Evolutionary conservation across 1,140 invertebrate genomes (phyloP).

Genomic region (Cyrtorhinus lividipennis): DNA sequence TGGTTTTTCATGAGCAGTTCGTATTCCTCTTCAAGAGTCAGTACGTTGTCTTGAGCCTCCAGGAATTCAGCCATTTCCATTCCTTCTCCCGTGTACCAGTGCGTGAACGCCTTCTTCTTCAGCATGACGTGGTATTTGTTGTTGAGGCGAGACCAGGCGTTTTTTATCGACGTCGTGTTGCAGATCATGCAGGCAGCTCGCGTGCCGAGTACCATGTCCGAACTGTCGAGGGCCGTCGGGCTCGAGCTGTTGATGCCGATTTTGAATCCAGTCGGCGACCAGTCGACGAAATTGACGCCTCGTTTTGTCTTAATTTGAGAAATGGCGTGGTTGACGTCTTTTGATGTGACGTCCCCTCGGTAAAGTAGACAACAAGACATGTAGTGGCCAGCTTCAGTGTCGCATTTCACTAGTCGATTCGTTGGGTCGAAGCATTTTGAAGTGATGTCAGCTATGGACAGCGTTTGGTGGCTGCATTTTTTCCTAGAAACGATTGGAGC

Average conservation of each 20-base stretch:
- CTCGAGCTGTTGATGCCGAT: conserved; percentile 30
- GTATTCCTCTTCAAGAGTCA: conserved; percentile 16
- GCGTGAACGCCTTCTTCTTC: conserved; percentile 36
- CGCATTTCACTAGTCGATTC: conserved; percentile 42
- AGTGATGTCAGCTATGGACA: conserved; percentile 34
- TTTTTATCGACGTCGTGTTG: conserved; percentile 45
- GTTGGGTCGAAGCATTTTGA: conserved; percentile 33
- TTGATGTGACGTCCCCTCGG: conserved; percentile 40
- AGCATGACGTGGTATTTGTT: conserved; percentile 44
- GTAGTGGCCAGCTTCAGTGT: conserved; percentile 33
- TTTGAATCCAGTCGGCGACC: conserved; percentile 41
- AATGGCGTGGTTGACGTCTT: conserved; percentile 43
- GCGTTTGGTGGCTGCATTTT: conserved; percentile 37
- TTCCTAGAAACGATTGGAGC: conserved; percentile 28
- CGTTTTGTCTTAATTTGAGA: conserved; percentile 37
- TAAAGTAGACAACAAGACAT: conserved; percentile 46
- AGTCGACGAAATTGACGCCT: conserved; percentile 37
- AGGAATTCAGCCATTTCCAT: conserved; percentile 51
- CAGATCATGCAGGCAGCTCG: conserved; percentile 41
- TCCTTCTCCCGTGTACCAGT: conserved; percentile 47
- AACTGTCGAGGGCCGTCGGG: conserved; percentile 40
- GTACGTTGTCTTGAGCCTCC: conserved; percentile 38
- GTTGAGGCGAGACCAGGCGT: conserved; percentile 43
- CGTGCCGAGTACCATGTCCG: conserved; percentile 37
- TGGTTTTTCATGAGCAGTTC: too few species aligned